A percentile compares a stretch with the other conserved stretches of the same genome.
phyloP scores from a whole-genome alignment of 2,888 invertebrate species.

The Erebia palarica region DNA sequence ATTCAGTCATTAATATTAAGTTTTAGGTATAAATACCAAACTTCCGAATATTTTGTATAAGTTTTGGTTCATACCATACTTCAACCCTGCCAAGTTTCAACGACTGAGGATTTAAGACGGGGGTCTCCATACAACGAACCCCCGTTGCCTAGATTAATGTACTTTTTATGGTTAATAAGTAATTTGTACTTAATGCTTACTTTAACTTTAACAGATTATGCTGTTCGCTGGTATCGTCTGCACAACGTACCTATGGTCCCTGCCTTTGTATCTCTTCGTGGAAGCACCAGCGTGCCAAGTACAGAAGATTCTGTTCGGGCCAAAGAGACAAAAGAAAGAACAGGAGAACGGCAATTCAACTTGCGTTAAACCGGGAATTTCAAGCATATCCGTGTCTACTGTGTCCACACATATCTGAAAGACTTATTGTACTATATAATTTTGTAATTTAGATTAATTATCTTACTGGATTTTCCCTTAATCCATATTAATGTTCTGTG shows the following conservation, averaged over 20 bases:
- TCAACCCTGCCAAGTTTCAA: too few relatives aligned
- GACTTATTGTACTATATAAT: slow-evolving; percentile 22
- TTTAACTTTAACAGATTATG: slow-evolving; percentile 63
- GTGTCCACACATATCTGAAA: slow-evolving; percentile 73
- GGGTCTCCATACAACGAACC: too few relatives aligned
- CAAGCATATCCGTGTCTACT: slow-evolving; percentile 69
- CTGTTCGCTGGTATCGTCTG: slow-evolving; percentile 71
- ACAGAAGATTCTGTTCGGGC: slow-evolving; percentile 68
- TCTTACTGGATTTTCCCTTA: neutral
- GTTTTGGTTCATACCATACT: too few relatives aligned
- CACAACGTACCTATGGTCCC: slow-evolving; percentile 63
- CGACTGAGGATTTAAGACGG: too few relatives aligned
- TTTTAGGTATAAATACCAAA: too few relatives aligned
- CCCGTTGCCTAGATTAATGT: too few relatives aligned
- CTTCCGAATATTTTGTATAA: too few relatives aligned
- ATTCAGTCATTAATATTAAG: too few relatives aligned
- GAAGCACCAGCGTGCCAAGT: slow-evolving; percentile 73
- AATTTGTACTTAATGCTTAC: too few relatives aligned
- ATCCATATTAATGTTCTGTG: neutral
- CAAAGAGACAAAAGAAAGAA: slow-evolving; percentile 58
- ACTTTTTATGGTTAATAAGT: too few relatives aligned
- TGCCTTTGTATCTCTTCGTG: slow-evolving; percentile 70
- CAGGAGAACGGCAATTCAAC: slow-evolving; percentile 54
- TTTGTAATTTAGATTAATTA: slow-evolving; percentile 9
- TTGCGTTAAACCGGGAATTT: slow-evolving; percentile 69